Conservation (phyloP, 1,140 invertebrate genomes). For the Olivierus martensii region DNA sequence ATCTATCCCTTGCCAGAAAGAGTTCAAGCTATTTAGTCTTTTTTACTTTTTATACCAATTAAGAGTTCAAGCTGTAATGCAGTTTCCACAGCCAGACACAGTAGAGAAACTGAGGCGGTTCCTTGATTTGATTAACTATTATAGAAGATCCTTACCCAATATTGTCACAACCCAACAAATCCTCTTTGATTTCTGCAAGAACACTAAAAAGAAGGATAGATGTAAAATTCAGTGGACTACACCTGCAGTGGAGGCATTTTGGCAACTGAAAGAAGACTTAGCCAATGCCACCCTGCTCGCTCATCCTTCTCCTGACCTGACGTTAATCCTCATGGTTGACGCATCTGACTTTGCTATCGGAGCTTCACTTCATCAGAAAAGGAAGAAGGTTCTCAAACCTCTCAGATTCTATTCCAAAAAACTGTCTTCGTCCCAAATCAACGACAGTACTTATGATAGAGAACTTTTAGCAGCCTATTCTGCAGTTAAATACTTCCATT, state of each 20-base stretch:
- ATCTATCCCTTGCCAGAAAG: too few species aligned
- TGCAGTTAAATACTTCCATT: too few species aligned
- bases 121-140: constrained; percentile 31
- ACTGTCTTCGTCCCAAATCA: too few species aligned
- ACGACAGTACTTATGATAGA: too few species aligned
- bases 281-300: constrained; percentile 9
- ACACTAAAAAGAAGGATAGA: background rate
- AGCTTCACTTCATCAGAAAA: too few species aligned
- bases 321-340: constrained; percentile 10
- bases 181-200: background rate
- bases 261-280: constrained; percentile 27
- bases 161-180: background rate
- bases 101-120: constrained; percentile 25
- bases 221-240: constrained; percentile 11
- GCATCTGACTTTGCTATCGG: too few species aligned
- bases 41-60: too few species aligned
- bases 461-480: too few species aligned
- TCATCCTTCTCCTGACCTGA: constrained; percentile 7
- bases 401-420: too few species aligned
- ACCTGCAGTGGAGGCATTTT: constrained; percentile 24
- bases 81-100: constrained; percentile 22
- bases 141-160: constrained; percentile 13
- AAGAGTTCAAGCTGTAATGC: constrained; percentile 2
- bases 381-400: too few species aligned
- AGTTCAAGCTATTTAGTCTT: too few species aligned